Conservation (phyloP, 35 echinoderm and acorn worm species). For the Heliocidaris tuberculata region DNA sequence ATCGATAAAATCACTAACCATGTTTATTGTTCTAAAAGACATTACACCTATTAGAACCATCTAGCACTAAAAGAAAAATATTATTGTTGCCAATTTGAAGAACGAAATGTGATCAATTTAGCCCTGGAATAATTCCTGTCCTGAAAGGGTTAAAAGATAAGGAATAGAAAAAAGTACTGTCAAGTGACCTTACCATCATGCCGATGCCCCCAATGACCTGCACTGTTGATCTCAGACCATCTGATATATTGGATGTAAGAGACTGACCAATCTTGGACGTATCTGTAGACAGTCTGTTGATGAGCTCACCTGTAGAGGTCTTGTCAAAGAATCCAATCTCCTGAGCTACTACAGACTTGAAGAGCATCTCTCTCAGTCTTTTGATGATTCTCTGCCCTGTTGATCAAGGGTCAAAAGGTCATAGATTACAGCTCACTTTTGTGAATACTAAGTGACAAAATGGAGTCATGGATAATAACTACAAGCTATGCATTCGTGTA, state of each 20-base stretch:
- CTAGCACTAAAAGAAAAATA: too few relatives aligned
- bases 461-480: not conserved
- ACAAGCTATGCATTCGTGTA: not conserved
- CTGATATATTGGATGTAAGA: conserved; percentile 80
- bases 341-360: conserved; percentile 78
- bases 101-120: too few relatives aligned
- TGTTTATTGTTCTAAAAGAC: too few relatives aligned
- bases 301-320: conserved; percentile 85
- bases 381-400: conserved; percentile 89
- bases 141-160: too few relatives aligned
- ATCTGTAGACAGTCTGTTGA: conserved; percentile 85
- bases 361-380: conserved; percentile 67
- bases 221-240: conserved; percentile 70
- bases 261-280: conserved; percentile 78
- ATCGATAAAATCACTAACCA: too few relatives aligned
- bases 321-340: conserved; percentile 97
- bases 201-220: conserved; percentile 86
- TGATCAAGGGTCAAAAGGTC: not conserved
- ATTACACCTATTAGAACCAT: too few relatives aligned
- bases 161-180: not conserved
- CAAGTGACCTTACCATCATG: conserved; percentile 84
- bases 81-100: too few relatives aligned
- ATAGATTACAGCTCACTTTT: not conserved
- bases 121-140: too few relatives aligned
- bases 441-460: not conserved